Evolutionary conservation across 2,797 vertebrate species (phyloP).

Genomic region (Setipinna tenuifilis): DNA sequence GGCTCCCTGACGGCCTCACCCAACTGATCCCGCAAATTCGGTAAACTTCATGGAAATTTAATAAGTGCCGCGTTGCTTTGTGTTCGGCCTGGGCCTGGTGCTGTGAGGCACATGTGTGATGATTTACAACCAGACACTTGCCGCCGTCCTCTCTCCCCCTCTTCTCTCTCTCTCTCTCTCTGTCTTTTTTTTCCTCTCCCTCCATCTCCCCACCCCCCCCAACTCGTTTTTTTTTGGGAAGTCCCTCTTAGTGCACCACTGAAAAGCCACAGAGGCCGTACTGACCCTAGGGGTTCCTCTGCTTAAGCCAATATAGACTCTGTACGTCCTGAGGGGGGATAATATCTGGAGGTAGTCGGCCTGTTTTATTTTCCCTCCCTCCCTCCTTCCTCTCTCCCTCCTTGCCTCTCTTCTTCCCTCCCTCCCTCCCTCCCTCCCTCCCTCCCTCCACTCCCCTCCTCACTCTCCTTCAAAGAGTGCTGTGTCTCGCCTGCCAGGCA

Average conservation of each 20-base stretch:
- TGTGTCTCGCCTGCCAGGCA: conserved; percentile 75
- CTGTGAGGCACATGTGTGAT: conserved; percentile 75
- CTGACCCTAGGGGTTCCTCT: conserved; percentile 72
- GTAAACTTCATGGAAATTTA: conserved; percentile 84
- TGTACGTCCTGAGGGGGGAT: conserved; percentile 79
- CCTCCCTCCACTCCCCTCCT: conserved; percentile 32
- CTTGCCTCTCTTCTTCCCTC: conserved; percentile 29
- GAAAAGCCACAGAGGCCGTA: conserved; percentile 50
- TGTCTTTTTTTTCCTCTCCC: conserved; percentile 27
- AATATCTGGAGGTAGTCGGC: conserved; percentile 73
- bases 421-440: conserved; percentile 19
- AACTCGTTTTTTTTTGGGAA: conserved; percentile 52
- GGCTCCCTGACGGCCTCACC: conserved; percentile 69
- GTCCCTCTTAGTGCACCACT: conserved; percentile 48
- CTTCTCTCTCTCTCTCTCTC: conserved; percentile 34
- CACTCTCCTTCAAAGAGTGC: conserved; percentile 71
- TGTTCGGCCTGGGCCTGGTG: conserved; percentile 68
- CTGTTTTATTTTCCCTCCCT: conserved; percentile 71
- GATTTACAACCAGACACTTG: conserved; percentile 70
- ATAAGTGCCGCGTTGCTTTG: conserved; percentile 78
- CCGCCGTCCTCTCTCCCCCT: conserved; percentile 65
- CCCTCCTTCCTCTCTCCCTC: conserved; percentile 54
- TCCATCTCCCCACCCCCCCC: conserved; percentile 51
- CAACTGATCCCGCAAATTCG: conserved; percentile 79
- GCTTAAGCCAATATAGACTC: conserved; percentile 74